Base-by-base conservation (phyloP, 2,888 invertebrate species). In the Eurytoma adleriae region DNA sequence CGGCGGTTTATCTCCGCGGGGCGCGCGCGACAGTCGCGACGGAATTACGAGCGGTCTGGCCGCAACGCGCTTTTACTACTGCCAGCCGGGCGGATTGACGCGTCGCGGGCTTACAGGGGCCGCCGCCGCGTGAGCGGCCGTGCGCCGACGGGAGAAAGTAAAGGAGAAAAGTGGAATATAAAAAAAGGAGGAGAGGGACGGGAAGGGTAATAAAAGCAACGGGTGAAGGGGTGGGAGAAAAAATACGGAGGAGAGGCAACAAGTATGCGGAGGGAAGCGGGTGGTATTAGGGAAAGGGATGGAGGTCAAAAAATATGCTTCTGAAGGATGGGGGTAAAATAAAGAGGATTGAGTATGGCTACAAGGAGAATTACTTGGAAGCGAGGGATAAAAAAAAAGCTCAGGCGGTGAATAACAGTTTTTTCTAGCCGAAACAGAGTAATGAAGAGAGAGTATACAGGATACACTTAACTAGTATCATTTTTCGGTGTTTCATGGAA, bases 11-110 rank as follows among this genome's bases (percentile, higher is more conserved):
- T 77, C 75, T 80, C 64, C 66, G 40, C 66, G 50, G 13, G 40
- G 12, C 10, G 27, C 1, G 52, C 69, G 72, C 72, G 66, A 72
- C 78, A 78, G 72, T 59, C 54, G 7, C 72, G 74, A 69, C 57
- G 71, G 62, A 76, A 73, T 77, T 75, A 75, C 75, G 78, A 68
- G 62, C 70, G 71, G 79, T 81, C 79, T 78, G 82, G 70, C 82
- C 81, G 72, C 69, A 78, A 69, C 83, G 80, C 70, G 80, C 80
- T 80, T 78, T 75, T 82, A 80, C 82, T 80, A 82, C 82, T 82
- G 82, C 74, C 79, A 75, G 64, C 56, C 76, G 75, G 66, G 10
- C 14, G 72, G 78, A 78, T 78, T 69, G 80, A 82, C 75, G 69
- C 78, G 56, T 54, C 24, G 27, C 61, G 67, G 20, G 27, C 40